Evolutionary conservation across 2,888 invertebrate species (phyloP), one percentile per base, ranked within the genome.

Genomic region (Tolmerus cingulatus): DNA sequence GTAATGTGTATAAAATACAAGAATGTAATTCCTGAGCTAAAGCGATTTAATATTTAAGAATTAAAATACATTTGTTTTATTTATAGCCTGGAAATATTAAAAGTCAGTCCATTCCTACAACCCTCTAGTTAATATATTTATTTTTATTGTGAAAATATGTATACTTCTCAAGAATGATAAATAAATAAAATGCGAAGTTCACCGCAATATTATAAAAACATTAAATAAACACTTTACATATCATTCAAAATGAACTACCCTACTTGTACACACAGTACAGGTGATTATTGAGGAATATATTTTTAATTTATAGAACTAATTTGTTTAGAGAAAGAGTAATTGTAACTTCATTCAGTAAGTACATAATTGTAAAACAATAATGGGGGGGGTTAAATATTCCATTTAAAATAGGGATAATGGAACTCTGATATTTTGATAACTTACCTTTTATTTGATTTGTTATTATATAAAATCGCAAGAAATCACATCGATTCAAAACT

Each of bases 321-420:
- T 66, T 66, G 27, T 66, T 19, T 66, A 66, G 66, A 66, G 27
- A 34, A 66, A 66, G 66, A 66, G 27, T 23, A 79, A 79, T 40
- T 8, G 23, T 30, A 79, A 79, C 79, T 51, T 79, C 79, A 79
- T 55, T 79, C 79, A 79, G 51, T 30, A 78, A 79, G 27, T 19
- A 66, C 23, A 66, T 55, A 66, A 66, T 27, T 66, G 23, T 66
- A 66, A 66, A 66, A 66, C 57, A 57, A 66, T 14, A 51, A 66
- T 12, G 40, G 40, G 23, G 57, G 66, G 66, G 12, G 23, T 2
- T 12, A 12, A 23, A 55, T 55, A 23, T 46, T 79, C 23, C 78
- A 79, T 79, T 55, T 51, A 79, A 51, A 79, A 51, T 51, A 51
- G 51, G 79, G 51, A 16, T 43, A 79, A 79, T 79, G 43, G 79